Base-by-base conservation (phyloP, 2,113 vertebrate species). In the Phalacrocorax brasilianus region DNA sequence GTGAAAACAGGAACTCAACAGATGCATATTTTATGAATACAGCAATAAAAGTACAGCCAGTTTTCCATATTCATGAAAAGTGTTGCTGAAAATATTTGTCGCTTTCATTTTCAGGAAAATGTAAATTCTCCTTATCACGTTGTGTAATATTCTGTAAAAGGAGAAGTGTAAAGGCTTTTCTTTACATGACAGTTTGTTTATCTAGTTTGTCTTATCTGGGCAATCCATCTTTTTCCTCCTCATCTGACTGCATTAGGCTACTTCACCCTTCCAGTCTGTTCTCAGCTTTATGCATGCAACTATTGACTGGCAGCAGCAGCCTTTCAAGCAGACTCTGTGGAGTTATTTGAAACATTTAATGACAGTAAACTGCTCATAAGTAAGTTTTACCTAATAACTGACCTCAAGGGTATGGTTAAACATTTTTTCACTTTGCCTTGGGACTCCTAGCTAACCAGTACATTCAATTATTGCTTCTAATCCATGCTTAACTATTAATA, bases 41-140 rank as follows among this genome's bases (percentile, higher is more conserved):
- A 95, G 50, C 92, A 97, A 96, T 95, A 96, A 96, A 85, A 96
- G 79, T 80, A 79, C 65, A 95, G 59, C 62, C 89, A 95, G 49
- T 85, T 85, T 96, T 97, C 85, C 92, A 97, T 96, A 98, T 97
- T 97, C 94, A 98, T 97, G 83, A 92, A 82, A 77, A 91, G 70
- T 4, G 14, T 62, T 86, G 83, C 72, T 95, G 84, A 95, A 97
- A 97, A 97, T 92, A 97, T 84, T 95, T 44, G 80, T 58, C 32
- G 1, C 42, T 75, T 93, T 85, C 38, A 88, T 96, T 82, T 92
- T 79, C 59, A 53, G 85, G 94, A 97, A 97, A 94, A 94, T 88
- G 88, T 30, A 91, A 91, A 91, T 91, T 87, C 35, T 85, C 66
- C 70, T 49, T 68, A 91, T 65, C 83, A 86, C 40, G 92, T 38